Evolutionary conservation across 1,140 invertebrate species (phyloP).

Genomic region (Nomia melanderi): DNA sequence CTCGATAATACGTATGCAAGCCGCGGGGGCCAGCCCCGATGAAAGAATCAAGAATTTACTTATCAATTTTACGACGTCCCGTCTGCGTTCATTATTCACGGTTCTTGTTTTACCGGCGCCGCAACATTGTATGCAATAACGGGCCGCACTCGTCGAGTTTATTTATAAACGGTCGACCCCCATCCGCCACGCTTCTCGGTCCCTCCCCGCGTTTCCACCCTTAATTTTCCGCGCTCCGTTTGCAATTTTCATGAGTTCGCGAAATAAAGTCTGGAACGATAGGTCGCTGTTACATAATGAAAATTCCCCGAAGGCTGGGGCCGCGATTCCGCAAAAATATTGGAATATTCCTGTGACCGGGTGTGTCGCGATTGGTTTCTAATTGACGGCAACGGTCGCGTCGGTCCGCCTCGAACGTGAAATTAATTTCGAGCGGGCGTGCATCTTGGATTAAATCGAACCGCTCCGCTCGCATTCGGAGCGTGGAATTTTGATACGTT

Average conservation of each 20-base stretch:
- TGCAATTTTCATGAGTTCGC: neutral
- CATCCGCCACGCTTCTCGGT: neutral
- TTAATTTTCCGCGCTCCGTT: neutral
- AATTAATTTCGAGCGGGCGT: too few relatives aligned
- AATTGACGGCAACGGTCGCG: too few relatives aligned
- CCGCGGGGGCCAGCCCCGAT: neutral
- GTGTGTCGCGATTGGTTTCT: neutral
- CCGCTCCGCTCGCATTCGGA: too few relatives aligned
- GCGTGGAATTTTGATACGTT: too few relatives aligned
- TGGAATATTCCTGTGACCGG: neutral
- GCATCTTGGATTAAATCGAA: too few relatives aligned
- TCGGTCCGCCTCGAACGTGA: too few relatives aligned
- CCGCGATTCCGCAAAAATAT: neutral
- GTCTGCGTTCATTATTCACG: neutral
- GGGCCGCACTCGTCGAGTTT: neutral
- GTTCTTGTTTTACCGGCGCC: neutral
- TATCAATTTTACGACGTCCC: neutral
- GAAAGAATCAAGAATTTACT: neutral
- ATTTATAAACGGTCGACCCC: neutral
- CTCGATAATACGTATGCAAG: neutral
- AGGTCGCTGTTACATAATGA: neutral
- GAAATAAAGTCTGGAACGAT: neutral
- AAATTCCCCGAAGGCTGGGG: neutral
- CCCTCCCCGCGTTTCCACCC: neutral
- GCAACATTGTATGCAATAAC: neutral